phyloP scores from a whole-genome alignment of 2,888 invertebrate species.

The Drosophila peninsularis region DNA sequence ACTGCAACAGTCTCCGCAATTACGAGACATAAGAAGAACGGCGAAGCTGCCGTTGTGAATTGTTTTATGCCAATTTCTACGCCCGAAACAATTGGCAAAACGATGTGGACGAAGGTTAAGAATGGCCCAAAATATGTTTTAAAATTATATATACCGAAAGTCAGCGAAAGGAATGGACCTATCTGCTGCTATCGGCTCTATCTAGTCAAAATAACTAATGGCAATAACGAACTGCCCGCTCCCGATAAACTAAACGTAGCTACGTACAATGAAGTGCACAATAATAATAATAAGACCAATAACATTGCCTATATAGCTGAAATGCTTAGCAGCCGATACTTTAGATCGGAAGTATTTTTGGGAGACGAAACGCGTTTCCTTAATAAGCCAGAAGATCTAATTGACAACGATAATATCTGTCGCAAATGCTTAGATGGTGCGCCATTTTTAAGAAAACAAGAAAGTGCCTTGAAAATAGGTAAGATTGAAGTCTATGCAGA shows the following conservation, averaged over 20 bases:
- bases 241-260: constrained; percentile 90
- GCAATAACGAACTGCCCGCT: constrained; percentile 87
- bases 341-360: constrained; percentile 89
- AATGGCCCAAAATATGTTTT: constrained; percentile 89
- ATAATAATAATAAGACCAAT: constrained; percentile 85
- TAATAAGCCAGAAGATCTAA: constrained; percentile 62
- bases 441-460: constrained; percentile 56
- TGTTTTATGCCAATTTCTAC: constrained; percentile 90
- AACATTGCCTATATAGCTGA: constrained; percentile 94
- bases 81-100: constrained; percentile 86
- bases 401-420: constrained; percentile 79
- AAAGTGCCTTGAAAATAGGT: constrained; percentile 30
- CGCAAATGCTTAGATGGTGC: constrained; percentile 77
- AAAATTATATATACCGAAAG: constrained; percentile 90
- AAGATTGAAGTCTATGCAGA: not conserved
- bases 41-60: constrained; percentile 87
- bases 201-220: constrained; percentile 88
- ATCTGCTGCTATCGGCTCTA: constrained; percentile 95
- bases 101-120: constrained; percentile 88
- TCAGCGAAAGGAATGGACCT: constrained; percentile 93
- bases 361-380: constrained; percentile 87
- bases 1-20: constrained; percentile 91
- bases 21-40: constrained; percentile 90
- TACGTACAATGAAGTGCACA: constrained; percentile 90
- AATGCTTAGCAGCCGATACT: constrained; percentile 90